Evolutionary conservation across 2,113 vertebrate genomes (phyloP).

Genomic region (Sebastes schlegelii): DNA sequence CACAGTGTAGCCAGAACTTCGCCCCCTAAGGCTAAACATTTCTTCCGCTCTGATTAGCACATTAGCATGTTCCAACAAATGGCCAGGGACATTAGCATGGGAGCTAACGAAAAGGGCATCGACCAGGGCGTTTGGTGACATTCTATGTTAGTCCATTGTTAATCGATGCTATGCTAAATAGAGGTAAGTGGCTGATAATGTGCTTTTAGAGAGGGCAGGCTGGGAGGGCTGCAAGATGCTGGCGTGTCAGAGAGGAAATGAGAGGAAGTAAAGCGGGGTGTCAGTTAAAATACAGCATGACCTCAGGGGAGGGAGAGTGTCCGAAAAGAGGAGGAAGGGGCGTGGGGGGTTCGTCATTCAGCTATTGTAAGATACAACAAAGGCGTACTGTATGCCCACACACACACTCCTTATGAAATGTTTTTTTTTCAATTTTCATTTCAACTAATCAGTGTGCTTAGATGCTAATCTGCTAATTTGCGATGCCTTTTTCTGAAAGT

Average conservation of each 20-base stretch:
- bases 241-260: conserved; percentile 36
- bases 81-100: conserved; percentile 65
- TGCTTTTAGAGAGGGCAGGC: conserved; percentile 51
- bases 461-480: conserved; percentile 3
- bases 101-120: conserved; percentile 61
- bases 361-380: background rate
- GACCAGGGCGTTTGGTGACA: conserved; percentile 52
- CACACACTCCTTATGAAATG: background rate
- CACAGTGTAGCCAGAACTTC: conserved; percentile 34
- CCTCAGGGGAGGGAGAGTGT: background rate
- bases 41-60: conserved; percentile 75
- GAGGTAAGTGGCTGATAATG: conserved; percentile 69
- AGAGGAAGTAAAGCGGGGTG: background rate
- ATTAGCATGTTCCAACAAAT: conserved; percentile 65
- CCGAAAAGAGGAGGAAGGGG: background rate
- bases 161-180: conserved; percentile 70
- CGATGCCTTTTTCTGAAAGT: background rate
- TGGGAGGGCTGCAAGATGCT: conserved; percentile 3
- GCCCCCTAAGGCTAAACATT: conserved; percentile 53
- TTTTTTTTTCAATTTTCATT: background rate
- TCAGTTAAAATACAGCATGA: background rate
- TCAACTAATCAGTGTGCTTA: background rate
- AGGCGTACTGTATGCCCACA: background rate
- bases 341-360: too few relatives aligned
- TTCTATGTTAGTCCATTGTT: conserved; percentile 57